phyloP scores from a whole-genome alignment of 1,140 invertebrate genomes.

The Rhysida immarginata region DNA sequence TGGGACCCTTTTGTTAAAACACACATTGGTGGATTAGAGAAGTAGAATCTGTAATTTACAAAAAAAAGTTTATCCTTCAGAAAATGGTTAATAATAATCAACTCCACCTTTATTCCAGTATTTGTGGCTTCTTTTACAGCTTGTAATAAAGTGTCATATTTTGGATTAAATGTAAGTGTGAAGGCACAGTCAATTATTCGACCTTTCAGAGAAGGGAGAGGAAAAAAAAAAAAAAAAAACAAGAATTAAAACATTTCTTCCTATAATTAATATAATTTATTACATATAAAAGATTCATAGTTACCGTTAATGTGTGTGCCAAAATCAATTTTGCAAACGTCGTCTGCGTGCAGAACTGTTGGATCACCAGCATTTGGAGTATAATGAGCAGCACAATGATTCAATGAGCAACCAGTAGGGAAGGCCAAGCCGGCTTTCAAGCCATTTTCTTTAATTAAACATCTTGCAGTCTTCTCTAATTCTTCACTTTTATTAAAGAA shows the following conservation, averaged over 20 bases:
- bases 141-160: conserved; percentile 88
- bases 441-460: conserved; percentile 87
- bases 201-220: conserved; percentile 30
- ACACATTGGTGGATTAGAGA: too few relatives aligned
- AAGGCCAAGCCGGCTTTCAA: conserved; percentile 93
- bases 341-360: conserved; percentile 87
- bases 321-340: conserved; percentile 99
- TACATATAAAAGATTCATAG: neutral
- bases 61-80: too few relatives aligned
- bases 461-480: conserved; percentile 77
- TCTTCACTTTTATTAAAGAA: too few relatives aligned
- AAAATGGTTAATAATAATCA: neutral
- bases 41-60: too few relatives aligned
- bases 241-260: neutral
- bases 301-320: conserved; percentile 94
- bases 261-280: neutral
- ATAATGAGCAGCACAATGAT: conserved; percentile 98
- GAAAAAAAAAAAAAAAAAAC: neutral
- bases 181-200: conserved; percentile 98
- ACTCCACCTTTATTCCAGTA: conserved; percentile 66
- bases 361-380: conserved; percentile 96
- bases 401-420: conserved; percentile 95
- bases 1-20: too few relatives aligned
- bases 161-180: conserved; percentile 89
- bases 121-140: conserved; percentile 96